Base-by-base conservation (phyloP, 1,140 invertebrate species). In the Cotesia glomerata region DNA sequence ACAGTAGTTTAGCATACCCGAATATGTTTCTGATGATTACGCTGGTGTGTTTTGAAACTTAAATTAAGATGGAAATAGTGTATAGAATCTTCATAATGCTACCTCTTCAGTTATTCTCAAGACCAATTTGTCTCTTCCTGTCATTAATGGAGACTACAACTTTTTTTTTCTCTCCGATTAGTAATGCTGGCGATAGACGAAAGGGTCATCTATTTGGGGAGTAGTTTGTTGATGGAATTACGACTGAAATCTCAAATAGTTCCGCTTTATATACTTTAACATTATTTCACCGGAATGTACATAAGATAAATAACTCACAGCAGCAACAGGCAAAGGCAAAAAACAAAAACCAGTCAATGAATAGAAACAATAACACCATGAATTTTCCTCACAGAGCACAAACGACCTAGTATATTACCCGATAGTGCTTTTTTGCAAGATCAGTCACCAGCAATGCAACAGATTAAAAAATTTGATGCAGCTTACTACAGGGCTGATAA, bases 61-160 rank as follows among this genome's bases (percentile, higher is more conserved):
- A 68, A 52, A 73, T 73, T 36, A 35, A 59, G n/a, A 16, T 32
- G 56, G 32, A 16, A 36, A 16, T 8, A 58, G 5, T 65, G 56
- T 51, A 26, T 3, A 18, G n/a, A 18, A 62, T 18, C 39, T 7
- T 14, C 26, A 64, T 7, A 11, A 39, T 71, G 67, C 34, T 26
- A 69, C 18, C 54, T 45, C 63, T 51, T 45, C 34, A 18, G n/a
- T 68, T 13, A 45, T 69, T 72, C 49, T 67, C 71, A 74, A 69
- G 61, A 72, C 72, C 72, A 76, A 76, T 76, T 76, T 76, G 75
- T 72, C 69, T 65, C 72, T 74, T 76, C 75, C 75, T 76, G 74
- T 73, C 71, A 69, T 74, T 72, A 72, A 74, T 69, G 14, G 68
- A 67, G 70, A 54, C 61, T 35, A 35, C 35, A 35, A n/a, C n/a